Conservation (phyloP, 2,888 invertebrate species). For the Monoplex corrugatus region DNA sequence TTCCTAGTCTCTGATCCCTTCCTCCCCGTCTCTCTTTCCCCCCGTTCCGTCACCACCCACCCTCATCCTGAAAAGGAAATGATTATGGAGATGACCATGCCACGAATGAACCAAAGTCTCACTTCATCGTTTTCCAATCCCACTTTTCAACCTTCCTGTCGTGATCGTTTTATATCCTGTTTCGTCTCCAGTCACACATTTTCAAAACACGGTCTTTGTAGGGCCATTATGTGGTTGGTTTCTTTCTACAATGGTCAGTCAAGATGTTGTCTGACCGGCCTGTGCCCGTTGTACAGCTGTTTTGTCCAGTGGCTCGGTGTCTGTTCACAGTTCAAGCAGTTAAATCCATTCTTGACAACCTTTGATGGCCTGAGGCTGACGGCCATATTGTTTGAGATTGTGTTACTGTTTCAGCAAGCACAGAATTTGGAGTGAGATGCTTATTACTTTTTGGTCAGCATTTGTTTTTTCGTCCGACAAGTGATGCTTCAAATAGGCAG, state of each 20-base stretch:
- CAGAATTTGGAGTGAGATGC: too few species aligned
- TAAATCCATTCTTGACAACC: too few species aligned
- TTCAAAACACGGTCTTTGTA: neutral
- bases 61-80: too few species aligned
- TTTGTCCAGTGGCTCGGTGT: neutral
- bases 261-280: conserved; percentile 1
- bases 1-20: too few species aligned
- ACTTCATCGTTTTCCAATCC: conserved; percentile 30
- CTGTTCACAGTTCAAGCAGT: neutral
- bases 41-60: too few species aligned
- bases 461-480: too few species aligned
- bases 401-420: too few species aligned
- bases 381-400: too few species aligned
- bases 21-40: too few species aligned
- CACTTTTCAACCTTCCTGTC: neutral
- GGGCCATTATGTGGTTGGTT: neutral
- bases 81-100: conserved; percentile 13
- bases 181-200: neutral
- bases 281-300: conserved; percentile 29
- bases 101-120: neutral
- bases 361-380: too few species aligned
- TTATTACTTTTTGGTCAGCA: too few species aligned
- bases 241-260: neutral
- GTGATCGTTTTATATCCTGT: neutral
- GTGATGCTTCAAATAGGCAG: too few species aligned